These are phyloP conservation scores for Lithosia quadra DNA, from an alignment of 2,888 invertebrate species.

Conservation along the genomic window DNA sequence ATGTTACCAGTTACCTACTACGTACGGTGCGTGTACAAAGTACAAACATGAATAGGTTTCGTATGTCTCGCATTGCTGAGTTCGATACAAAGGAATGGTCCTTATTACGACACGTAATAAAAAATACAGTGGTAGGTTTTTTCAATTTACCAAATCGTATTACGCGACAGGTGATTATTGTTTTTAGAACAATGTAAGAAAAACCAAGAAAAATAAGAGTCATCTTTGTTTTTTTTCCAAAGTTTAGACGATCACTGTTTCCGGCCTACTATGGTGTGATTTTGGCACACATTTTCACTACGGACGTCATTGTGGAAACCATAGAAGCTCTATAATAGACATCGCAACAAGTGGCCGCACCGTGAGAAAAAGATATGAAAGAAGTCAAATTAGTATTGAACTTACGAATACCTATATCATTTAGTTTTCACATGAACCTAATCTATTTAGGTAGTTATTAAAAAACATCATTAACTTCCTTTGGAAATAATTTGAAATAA, in stretches of 20 bases:
- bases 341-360: not conserved
- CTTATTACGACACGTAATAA: constrained; percentile 57
- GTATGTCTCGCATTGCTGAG: constrained; percentile 65
- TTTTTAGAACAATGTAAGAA: constrained; percentile 36
- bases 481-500: not conserved
- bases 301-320: not conserved
- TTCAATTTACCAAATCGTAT: constrained; percentile 48
- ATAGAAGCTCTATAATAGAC: not conserved
- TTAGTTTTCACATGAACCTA: not conserved
- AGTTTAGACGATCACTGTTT: not conserved
- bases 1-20: constrained; percentile 33
- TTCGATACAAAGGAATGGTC: constrained; percentile 68
- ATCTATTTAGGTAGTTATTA: not conserved
- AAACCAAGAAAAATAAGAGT: not conserved
- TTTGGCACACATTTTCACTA: not conserved
- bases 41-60: constrained; percentile 56
- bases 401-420: too few relatives aligned
- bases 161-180: constrained; percentile 31
- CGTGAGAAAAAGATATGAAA: not conserved
- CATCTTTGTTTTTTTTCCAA: constrained; percentile 1
- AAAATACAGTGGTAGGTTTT: constrained; percentile 54
- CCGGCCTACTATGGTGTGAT: not conserved
- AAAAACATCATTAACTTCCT: not conserved
- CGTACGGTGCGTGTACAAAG: constrained; percentile 31
- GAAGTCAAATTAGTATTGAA: not conserved